A percentile compares a stretch with the other conserved stretches of the same genome.
Conservation (phyloP, 2,888 invertebrate species). For the Ceriagrion tenellum region DNA sequence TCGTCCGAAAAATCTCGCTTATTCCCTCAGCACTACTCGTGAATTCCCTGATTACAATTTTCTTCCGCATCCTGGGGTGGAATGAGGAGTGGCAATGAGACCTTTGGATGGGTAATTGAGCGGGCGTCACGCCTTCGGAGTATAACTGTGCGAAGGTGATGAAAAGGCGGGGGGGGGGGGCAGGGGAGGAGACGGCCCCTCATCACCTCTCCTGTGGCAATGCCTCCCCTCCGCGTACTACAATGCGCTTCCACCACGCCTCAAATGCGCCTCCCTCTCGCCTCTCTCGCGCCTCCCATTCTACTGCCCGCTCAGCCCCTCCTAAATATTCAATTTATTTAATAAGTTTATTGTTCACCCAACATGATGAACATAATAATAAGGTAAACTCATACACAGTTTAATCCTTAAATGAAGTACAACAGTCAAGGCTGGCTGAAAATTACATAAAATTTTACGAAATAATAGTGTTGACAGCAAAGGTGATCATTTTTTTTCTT, state of each 20-base stretch:
- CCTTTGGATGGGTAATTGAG: constrained; percentile 41
- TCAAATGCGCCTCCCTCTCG: background rate
- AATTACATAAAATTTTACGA: too few relatives aligned
- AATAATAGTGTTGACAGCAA: too few relatives aligned
- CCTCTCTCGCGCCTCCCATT: too few relatives aligned
- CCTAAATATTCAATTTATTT: too few relatives aligned
- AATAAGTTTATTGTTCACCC: too few relatives aligned
- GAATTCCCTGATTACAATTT: background rate
- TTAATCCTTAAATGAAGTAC: too few relatives aligned
- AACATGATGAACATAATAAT: too few relatives aligned
- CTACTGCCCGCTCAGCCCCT: too few relatives aligned
- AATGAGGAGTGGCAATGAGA: background rate
- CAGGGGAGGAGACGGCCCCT: background rate
- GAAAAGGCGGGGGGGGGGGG: background rate
- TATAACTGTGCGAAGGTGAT: background rate
- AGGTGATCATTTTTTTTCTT: too few relatives aligned
- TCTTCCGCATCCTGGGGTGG: background rate
- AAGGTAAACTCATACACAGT: too few relatives aligned
- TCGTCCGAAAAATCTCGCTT: background rate
- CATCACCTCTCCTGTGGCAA: background rate
- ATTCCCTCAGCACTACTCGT: background rate
- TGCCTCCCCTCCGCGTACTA: background rate
- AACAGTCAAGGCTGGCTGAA: too few relatives aligned
- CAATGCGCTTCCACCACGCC: background rate
- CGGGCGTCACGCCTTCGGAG: background rate